Conservation (phyloP, 2,113 vertebrate genomes). For the Gadus chalcogrammus region DNA sequence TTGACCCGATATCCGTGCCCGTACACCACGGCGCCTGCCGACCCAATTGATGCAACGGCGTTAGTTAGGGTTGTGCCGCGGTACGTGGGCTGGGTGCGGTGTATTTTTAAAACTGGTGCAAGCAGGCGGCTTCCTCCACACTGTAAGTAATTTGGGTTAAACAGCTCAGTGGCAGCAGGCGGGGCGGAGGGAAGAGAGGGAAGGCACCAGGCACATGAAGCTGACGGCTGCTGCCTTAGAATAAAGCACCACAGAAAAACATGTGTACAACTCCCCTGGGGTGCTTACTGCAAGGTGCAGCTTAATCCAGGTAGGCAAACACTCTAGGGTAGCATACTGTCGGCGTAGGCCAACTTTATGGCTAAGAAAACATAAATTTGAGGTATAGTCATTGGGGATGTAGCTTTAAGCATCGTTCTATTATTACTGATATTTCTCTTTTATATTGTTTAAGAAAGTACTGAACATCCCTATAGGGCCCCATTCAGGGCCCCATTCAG, state of each 20-base stretch:
- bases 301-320: not conserved
- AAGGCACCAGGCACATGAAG: conserved; percentile 35
- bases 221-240: not conserved
- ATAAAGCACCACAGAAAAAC: conserved; percentile 6
- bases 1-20: too few relatives aligned
- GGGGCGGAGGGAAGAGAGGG: conserved; percentile 34
- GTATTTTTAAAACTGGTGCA: conserved; percentile 49
- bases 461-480: conserved; percentile 10
- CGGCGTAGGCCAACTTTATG: too few relatives aligned
- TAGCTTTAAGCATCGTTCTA: too few relatives aligned
- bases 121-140: conserved; percentile 45
- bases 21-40: too few relatives aligned
- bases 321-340: too few relatives aligned
- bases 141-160: conserved; percentile 52
- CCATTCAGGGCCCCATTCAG: conserved; percentile 2
- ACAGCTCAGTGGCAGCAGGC: conserved; percentile 25
- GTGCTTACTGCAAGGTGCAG: not conserved
- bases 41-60: not conserved
- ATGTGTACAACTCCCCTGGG: not conserved
- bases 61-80: not conserved
- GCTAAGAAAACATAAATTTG: too few relatives aligned
- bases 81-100: not conserved
- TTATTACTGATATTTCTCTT: too few relatives aligned
- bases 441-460: not conserved
- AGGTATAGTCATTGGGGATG: too few relatives aligned